Evolutionary conservation across 2,113 vertebrate species (phyloP), one percentile per base, ranked within the genome.

Genomic region (Orcinus orca): DNA sequence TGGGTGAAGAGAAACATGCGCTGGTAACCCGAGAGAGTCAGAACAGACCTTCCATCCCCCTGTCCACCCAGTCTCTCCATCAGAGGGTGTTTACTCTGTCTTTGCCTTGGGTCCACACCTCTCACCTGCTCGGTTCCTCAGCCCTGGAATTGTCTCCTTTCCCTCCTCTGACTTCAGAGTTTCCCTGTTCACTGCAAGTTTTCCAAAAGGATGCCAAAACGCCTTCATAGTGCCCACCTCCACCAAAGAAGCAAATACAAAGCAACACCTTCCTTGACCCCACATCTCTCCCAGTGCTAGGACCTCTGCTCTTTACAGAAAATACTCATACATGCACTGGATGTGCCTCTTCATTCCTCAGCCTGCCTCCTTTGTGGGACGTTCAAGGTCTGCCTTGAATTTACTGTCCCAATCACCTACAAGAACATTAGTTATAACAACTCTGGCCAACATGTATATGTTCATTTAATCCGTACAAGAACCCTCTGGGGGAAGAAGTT

Each of bases 251-350:
- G 17, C 11, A 63, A 5, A 67, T 14, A 25, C 14, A 77, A n/a
- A 38, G 31, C 23, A 14, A 6, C 6, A 2, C 0, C 6, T 93
- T 93, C 33, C 50, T 23, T 12, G n/a, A 65, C 25, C 3, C 3
- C 33, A 2, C 9, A 31, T 38, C 6, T 85, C 6, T 31, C 63
- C 7, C 47, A 6, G 9, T 0, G 2, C 33, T 2, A 7, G 1
- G 1, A 26, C 53, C 17, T 92, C 6, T 60, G 23, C 8, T 50
- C 12, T 18, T 23, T 25, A 58, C 4, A 71, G 44, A 96, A 93
- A 80, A 29, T 55, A 15, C 23, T 38, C n/a, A n/a, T 50, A 33
- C 29, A 63, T 71, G 21, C 68, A 12, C 1, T 63, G 36, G 1
- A 21, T 8, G 9, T 38, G 36, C 4, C 7, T 26, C 20, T 84